Evolutionary conservation across 1,140 invertebrate species (phyloP).

Genomic region (Charaxes varanes): DNA sequence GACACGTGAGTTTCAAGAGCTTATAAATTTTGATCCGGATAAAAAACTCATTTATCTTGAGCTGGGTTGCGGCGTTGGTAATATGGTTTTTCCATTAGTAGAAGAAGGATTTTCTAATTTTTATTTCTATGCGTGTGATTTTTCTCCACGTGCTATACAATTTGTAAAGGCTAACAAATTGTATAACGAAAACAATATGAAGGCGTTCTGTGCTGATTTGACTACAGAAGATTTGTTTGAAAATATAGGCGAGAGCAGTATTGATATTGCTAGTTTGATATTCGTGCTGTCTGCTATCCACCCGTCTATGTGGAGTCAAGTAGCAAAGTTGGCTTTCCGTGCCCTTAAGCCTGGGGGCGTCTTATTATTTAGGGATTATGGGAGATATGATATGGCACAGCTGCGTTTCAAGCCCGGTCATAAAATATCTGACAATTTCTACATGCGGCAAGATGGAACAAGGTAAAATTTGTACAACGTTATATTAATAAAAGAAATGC

Average conservation of each 20-base stretch:
- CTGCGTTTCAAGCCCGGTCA: conserved; percentile 93
- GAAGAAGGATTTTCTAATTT: conserved; percentile 83
- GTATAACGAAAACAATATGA: conserved; percentile 79
- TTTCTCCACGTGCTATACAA: conserved; percentile 92
- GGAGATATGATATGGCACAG: conserved; percentile 98
- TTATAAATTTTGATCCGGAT: conserved; percentile 72
- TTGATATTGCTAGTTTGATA: conserved; percentile 94
- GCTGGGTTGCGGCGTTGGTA: conserved; percentile 98
- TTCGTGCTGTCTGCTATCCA: conserved; percentile 97
- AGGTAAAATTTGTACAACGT: conserved; percentile 79
- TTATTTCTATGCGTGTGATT: conserved; percentile 94
- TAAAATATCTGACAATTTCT: conserved; percentile 96
- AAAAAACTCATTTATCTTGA: conserved; percentile 80
- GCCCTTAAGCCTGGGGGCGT: conserved; percentile 87
- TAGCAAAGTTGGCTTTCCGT: conserved; percentile 79
- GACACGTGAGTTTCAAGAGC: conserved; percentile 92
- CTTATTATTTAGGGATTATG: conserved; percentile 96
- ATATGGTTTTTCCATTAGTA: conserved; percentile 94
- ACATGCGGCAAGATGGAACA: conserved; percentile 98
- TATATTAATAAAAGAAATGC: no score
- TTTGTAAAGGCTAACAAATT: conserved; percentile 82
- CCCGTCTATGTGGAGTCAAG: conserved; percentile 86
- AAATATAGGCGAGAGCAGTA: conserved; percentile 67
- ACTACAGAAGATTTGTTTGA: conserved; percentile 78
- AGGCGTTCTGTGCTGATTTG: conserved; percentile 86